Evolutionary conservation across 2,113 vertebrate species (phyloP), one percentile per base, ranked within the genome.

Genomic region (Phodopus roborovskii): DNA sequence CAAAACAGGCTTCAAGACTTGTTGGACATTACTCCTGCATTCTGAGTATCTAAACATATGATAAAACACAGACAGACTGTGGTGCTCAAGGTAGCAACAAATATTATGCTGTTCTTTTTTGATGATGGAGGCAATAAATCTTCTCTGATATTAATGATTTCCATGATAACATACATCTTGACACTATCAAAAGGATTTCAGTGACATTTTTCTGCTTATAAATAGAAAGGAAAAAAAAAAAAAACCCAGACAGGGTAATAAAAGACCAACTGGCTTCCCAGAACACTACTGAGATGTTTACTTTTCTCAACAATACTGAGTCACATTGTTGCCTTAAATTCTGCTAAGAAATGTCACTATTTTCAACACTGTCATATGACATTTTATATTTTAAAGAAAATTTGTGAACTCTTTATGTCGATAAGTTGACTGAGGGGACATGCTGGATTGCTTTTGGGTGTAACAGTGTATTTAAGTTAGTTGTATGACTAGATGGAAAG

Each of bases 121-220:
- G 36, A 50, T 28, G 12, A 28, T 66, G 7, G 13, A 11, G 11
- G 0, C 66, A 71, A 71, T 28, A 87, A 56, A 71, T 87, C 17
- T 87, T 53, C 71, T 39, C 20, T 88, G 22, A 19, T 96, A 17
- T 70, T 75, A 91, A 86, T 94, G 53, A 24, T 11, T 90, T 95
- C 66, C 36, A 58, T 50, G 24, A 66, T 3, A 90, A 33, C 79
- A 90, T 48, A 94, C 0, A 94, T 5, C 17, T 83, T 84, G 45
- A 82, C n/a, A 84, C 92, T 91, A 74, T 89, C 36, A 95, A 90
- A 84, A 88, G 7, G 28, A 10, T 74, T 92, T 94, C 62, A 64
- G 42, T 79, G 48, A 64, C 45, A 78, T 78, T 53, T 90, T 96
- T 95, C 56, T 48, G 42, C 45, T 22, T 30, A 16, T 12, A 96